These are phyloP conservation scores for Chymomyza amoena DNA, from an alignment of 2,888 invertebrate genomes.

Conservation along the genomic window DNA sequence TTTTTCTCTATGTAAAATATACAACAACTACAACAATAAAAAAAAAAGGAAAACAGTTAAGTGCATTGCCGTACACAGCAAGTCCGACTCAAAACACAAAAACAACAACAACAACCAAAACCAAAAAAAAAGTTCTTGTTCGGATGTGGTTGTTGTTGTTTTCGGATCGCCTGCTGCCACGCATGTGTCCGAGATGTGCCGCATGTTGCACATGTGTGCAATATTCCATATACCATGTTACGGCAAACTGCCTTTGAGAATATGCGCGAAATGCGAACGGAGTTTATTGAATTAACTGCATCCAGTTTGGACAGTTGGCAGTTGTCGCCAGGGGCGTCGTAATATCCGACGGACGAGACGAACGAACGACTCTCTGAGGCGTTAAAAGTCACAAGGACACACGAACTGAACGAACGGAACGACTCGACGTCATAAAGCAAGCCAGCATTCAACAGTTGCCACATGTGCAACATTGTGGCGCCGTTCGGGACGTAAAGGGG, in stretches of 20 bases:
- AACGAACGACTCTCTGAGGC: constrained; percentile 32
- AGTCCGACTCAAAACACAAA: constrained; percentile 55
- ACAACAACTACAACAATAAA: constrained; percentile 3
- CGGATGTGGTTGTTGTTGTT: not conserved
- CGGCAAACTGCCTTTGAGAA: constrained; percentile 22
- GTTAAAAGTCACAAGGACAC: constrained; percentile 74
- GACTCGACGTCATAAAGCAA: not conserved
- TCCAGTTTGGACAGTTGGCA: constrained; percentile 46
- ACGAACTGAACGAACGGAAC: constrained; percentile 5
- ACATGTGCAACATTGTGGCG: constrained; percentile 62
- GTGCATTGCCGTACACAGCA: constrained; percentile 33
- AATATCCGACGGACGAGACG: not conserved
- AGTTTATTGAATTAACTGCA: constrained; percentile 64
- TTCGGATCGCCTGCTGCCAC: constrained; percentile 14
- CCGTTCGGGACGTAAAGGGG: constrained; percentile 48
- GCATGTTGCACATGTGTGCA: constrained; percentile 72
- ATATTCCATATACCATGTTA: constrained; percentile 15
- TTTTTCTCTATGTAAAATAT: not conserved
- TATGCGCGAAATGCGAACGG: constrained; percentile 59
- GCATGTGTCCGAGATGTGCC: constrained; percentile 43
- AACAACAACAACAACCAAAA: too few species aligned
- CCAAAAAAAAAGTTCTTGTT: constrained; percentile 1
- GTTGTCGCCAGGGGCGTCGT: constrained; percentile 44
- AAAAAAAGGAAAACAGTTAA: constrained; percentile 39
- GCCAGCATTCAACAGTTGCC: not conserved